Evolutionary conservation across 2,888 invertebrate genomes (phyloP).

Genomic region (Lasioglossum lativentre): DNA sequence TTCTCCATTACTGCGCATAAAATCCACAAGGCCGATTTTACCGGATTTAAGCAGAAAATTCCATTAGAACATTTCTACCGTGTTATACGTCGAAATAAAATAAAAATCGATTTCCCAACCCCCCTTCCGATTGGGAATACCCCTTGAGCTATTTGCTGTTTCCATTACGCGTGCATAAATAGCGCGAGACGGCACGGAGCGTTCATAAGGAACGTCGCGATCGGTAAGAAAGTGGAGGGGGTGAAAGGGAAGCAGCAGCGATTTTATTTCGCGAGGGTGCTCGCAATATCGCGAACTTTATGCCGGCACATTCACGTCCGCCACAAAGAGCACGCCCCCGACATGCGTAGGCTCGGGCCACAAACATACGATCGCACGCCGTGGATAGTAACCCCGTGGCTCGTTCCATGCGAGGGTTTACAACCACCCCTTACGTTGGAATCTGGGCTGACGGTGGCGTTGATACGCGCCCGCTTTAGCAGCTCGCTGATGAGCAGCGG

Average conservation of each 20-base stretch:
- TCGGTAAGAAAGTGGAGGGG: not conserved
- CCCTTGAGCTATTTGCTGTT: not conserved
- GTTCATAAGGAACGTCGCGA: not conserved
- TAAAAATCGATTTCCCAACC: not conserved
- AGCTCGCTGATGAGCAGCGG: conserved; percentile 30
- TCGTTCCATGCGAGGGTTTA: conserved; percentile 35
- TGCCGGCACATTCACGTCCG: conserved; percentile 21
- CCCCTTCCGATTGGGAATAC: not conserved
- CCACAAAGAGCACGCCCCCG: conserved; percentile 29
- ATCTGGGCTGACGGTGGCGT: conserved; percentile 8
- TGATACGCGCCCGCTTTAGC: conserved; percentile 31
- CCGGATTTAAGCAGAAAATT: not conserved
- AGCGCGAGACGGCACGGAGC: not conserved
- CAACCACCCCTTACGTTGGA: conserved; percentile 38
- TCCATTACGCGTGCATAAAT: not conserved
- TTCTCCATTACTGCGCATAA: no score
- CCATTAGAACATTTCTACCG: not conserved
- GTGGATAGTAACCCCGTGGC: not conserved
- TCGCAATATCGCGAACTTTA: conserved; percentile 56
- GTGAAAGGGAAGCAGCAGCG: not conserved
- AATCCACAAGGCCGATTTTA: no score
- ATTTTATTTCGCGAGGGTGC: conserved; percentile 40
- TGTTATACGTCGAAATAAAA: not conserved
- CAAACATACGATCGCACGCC: not conserved
- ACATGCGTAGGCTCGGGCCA: conserved; percentile 12